phyloP scores from a whole-genome alignment of 2,888 invertebrate genomes.

The Mantis religiosa region DNA sequence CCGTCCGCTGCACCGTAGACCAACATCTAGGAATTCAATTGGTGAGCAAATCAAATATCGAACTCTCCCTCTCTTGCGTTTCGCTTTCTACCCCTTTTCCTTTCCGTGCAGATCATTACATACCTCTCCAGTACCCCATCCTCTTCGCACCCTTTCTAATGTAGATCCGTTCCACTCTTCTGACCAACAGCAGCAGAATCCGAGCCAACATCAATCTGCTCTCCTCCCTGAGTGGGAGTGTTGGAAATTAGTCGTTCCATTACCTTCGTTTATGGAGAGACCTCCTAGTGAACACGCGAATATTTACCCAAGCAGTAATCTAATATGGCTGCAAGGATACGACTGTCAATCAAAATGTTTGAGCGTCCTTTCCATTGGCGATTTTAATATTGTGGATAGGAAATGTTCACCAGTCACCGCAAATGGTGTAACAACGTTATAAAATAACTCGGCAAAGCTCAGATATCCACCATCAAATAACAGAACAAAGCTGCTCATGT shows the following conservation, averaged over 20 bases:
- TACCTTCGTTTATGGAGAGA: not conserved
- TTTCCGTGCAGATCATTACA: not conserved
- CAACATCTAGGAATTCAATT: not conserved
- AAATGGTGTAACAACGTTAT: too few relatives aligned
- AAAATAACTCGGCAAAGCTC: too few relatives aligned
- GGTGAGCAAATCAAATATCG: not conserved
- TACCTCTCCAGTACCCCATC: not conserved
- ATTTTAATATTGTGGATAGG: too few relatives aligned
- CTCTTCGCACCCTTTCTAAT: not conserved
- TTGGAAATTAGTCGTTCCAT: not conserved
- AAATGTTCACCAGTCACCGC: too few relatives aligned
- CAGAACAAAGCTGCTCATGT: too few relatives aligned
- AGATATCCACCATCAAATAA: too few relatives aligned
- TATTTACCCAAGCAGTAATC: not conserved
- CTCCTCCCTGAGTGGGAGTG: not conserved
- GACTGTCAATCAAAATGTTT: not conserved
- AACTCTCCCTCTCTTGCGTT: not conserved
- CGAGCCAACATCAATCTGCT: not conserved
- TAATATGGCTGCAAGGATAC: not conserved
- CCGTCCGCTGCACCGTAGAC: not conserved
- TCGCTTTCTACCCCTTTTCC: not conserved
- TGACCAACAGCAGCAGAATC: not conserved
- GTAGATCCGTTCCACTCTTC: not conserved
- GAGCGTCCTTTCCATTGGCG: too few relatives aligned
- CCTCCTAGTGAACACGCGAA: not conserved